Conservation (phyloP, 1,140 invertebrate genomes). For the Hormaphis cornu region DNA sequence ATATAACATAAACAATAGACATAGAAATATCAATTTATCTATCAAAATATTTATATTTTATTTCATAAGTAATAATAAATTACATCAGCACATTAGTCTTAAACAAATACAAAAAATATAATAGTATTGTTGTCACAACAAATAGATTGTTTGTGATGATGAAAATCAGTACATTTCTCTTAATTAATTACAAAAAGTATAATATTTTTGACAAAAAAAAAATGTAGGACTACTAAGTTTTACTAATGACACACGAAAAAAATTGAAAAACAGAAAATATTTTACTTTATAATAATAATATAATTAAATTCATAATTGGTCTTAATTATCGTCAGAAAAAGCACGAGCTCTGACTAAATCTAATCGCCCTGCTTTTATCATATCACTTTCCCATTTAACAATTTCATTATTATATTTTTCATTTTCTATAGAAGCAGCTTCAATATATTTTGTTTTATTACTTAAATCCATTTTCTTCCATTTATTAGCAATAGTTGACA, state of each 20-base stretch:
- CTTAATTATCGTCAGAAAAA: neutral
- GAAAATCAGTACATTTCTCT: neutral
- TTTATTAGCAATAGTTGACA: conserved; percentile 7
- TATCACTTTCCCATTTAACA: conserved; percentile 17
- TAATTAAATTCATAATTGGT: neutral
- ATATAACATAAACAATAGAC: neutral
- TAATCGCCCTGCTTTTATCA: neutral
- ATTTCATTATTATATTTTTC: neutral
- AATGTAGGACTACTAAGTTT: neutral
- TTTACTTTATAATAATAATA: neutral
- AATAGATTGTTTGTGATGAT: no score
- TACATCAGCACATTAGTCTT: neutral
- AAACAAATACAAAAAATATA: neutral
- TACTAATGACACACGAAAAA: neutral
- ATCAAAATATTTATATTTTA: neutral
- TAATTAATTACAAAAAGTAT: neutral
- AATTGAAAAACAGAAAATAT: neutral
- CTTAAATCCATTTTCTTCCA: conserved; percentile 1
- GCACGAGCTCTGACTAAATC: conserved; percentile 7
- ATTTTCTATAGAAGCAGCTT: neutral
- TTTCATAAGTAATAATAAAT: neutral
- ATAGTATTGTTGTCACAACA: no score
- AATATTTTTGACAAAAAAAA: neutral
- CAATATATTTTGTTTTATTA: neutral
- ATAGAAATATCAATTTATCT: neutral